A percentile compares a stretch with the other conserved stretches of the same genome.
Conservation (phyloP, 2,797 vertebrate species). For the Xenentodon cancila region DNA sequence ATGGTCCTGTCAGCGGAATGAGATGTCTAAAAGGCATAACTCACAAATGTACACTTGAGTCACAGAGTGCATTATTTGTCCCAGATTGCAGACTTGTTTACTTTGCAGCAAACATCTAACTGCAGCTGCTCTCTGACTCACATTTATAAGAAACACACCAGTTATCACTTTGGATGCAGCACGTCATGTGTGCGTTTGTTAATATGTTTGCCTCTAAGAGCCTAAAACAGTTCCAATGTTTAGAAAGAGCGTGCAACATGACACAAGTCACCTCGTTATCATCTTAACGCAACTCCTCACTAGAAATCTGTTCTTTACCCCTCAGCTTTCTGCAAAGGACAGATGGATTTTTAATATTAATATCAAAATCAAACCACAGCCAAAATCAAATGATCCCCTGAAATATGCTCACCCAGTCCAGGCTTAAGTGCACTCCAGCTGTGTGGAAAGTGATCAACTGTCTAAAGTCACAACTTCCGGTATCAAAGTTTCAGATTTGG, state of each 20-base stretch:
- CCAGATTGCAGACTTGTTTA: conserved; percentile 25
- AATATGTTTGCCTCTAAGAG: background rate
- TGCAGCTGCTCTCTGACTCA: conserved; percentile 21
- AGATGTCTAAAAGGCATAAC: conserved; percentile 4
- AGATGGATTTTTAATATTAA: no score
- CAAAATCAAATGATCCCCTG: no score
- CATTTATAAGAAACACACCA: conserved; percentile 3
- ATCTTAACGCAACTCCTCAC: no score
- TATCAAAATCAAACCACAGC: no score
- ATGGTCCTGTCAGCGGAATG: background rate
- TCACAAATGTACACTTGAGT: background rate
- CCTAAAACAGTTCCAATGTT: background rate
- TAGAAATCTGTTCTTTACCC: no score
- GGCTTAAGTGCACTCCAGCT: no score
- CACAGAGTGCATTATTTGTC: conserved; percentile 7
- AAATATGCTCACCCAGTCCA: no score
- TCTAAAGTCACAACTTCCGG: no score
- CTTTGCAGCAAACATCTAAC: background rate
- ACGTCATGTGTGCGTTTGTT: background rate
- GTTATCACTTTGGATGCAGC: conserved; percentile 7
- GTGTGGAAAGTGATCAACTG: no score
- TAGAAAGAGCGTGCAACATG: conserved; percentile 7
- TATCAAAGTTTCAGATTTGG: no score
- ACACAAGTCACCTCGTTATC: background rate
- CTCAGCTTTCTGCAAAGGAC: no score